Conservation (phyloP, 35 echinoderm and acorn worm genomes). For the Ptychodera flava region DNA sequence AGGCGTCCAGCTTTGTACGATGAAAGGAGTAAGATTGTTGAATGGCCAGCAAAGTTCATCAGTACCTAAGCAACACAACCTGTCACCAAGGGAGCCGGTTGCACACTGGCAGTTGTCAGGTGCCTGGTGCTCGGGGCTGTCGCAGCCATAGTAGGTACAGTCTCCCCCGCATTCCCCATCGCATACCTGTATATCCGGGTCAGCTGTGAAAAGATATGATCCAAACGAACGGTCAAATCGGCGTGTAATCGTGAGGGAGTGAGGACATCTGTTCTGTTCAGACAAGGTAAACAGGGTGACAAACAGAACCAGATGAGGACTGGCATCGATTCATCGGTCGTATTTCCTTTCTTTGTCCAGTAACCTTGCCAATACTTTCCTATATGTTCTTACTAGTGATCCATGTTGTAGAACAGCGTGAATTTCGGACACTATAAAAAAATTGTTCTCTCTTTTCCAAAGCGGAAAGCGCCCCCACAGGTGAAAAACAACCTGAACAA, state of each 20-base stretch:
- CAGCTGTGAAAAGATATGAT: background rate
- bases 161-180: background rate
- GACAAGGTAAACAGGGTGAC: background rate
- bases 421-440: too few species aligned
- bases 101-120: background rate
- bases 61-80: background rate
- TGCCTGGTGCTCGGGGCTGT: background rate
- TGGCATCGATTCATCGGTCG: background rate
- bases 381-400: too few species aligned
- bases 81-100: background rate
- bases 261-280: background rate
- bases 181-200: background rate
- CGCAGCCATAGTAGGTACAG: background rate
- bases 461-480: too few species aligned
- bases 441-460: too few species aligned
- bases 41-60: too few species aligned
- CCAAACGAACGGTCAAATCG: background rate
- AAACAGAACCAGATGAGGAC: background rate
- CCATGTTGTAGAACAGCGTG: too few species aligned
- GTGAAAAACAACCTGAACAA: too few species aligned
- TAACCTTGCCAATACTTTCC: too few species aligned
- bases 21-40: too few species aligned
- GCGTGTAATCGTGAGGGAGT: background rate
- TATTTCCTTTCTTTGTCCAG: too few species aligned
- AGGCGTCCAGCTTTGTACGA: too few species aligned